These are phyloP conservation scores for Heterochromis multidens DNA, from an alignment of 2,113 vertebrate species.

Conservation along the genomic window DNA sequence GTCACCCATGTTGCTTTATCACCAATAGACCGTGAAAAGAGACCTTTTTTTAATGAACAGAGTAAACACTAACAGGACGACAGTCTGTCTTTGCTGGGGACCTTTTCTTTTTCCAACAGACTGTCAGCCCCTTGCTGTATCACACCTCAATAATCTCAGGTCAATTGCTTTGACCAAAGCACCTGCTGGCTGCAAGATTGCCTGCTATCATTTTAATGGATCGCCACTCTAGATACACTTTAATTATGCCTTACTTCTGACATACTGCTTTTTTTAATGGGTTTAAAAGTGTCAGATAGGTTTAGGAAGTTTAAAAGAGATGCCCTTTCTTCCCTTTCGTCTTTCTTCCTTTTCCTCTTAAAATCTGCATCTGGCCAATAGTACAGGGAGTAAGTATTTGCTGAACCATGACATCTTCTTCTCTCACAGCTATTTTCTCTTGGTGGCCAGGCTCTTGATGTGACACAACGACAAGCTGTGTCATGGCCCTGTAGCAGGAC, in stretches of 20 bases:
- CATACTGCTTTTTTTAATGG: background rate
- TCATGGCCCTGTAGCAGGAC: conserved; percentile 36
- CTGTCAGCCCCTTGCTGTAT: conserved; percentile 25
- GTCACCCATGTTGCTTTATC: conserved; percentile 34
- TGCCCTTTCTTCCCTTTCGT: background rate
- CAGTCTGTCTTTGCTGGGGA: conserved; percentile 33
- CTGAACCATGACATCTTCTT: conserved; percentile 48
- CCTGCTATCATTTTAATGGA: conserved; percentile 57
- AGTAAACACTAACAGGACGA: conserved; percentile 39
- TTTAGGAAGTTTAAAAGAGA: background rate
- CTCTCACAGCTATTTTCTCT: conserved; percentile 46
- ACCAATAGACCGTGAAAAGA: conserved; percentile 31
- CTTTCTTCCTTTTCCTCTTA: background rate
- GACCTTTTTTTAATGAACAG: conserved; percentile 48
- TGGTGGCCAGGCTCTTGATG: conserved; percentile 25
- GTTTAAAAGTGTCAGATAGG: background rate
- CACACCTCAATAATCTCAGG: conserved; percentile 63
- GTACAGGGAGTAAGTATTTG: conserved; percentile 29
- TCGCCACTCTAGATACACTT: conserved; percentile 44
- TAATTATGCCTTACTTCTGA: conserved; percentile 44
- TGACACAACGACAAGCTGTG: conserved; percentile 60
- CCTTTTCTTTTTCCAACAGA: conserved; percentile 39
- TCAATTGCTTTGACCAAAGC: conserved; percentile 69
- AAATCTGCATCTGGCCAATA: conserved; percentile 17
- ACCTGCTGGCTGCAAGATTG: conserved; percentile 48